Conservation (phyloP, 2,797 vertebrate species). For the Pempheris klunzingeri region DNA sequence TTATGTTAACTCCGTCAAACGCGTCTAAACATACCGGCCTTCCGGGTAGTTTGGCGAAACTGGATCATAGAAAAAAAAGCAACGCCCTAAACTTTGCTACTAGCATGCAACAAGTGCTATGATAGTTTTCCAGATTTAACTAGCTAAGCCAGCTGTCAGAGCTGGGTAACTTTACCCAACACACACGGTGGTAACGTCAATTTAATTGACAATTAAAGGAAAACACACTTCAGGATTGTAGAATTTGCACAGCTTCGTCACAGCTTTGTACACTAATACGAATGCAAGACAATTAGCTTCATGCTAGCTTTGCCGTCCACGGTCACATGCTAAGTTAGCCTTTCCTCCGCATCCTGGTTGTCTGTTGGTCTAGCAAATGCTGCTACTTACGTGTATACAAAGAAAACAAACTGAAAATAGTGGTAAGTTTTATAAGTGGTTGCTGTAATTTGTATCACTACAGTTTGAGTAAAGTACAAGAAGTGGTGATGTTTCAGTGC, state of each 20-base stretch:
- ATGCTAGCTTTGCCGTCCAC: conserved; percentile 11
- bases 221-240: fast-evolving
- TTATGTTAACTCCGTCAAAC: neutral
- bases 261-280: too few species aligned
- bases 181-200: fast-evolving
- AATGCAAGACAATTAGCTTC: neutral
- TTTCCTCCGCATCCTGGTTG: neutral
- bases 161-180: neutral
- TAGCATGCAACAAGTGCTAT: conserved; percentile 82
- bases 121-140: conserved; percentile 3
- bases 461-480: neutral
- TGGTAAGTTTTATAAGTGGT: neutral
- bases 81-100: conserved; percentile 81
- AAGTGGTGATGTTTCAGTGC: too few species aligned
- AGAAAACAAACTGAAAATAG: neutral
- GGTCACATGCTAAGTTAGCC: neutral
- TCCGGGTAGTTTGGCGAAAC: conserved; percentile 15
- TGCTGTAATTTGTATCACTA: neutral
- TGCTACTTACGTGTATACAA: neutral
- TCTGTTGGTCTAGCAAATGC: neutral
- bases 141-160: conserved; percentile 13
- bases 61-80: conserved; percentile 38
- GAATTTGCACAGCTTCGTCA: neutral
- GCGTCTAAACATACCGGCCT: neutral
- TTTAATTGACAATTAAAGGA: neutral